A percentile compares a stretch with the other conserved stretches of the same genome.
Conservation (phyloP, 1,140 invertebrate genomes). For the Lethocerus indicus region DNA sequence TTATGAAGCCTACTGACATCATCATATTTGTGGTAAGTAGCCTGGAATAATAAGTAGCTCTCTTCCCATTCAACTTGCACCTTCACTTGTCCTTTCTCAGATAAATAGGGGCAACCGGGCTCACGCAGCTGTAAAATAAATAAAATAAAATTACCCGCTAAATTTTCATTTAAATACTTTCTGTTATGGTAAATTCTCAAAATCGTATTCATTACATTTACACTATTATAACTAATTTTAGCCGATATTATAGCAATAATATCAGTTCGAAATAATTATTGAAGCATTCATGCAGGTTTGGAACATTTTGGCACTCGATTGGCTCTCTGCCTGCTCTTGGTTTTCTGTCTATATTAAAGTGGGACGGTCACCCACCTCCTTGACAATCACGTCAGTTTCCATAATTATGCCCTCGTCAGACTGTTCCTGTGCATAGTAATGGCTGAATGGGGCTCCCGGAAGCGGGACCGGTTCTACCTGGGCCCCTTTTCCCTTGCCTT, state of each 20-base stretch:
- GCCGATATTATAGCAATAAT: too few species aligned
- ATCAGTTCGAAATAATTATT: too few species aligned
- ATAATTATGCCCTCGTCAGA: conserved; percentile 69
- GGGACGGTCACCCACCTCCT: too few species aligned
- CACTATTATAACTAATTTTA: too few species aligned
- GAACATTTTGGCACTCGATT: too few species aligned
- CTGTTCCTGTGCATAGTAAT: conserved; percentile 71
- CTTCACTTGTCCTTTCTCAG: conserved; percentile 55
- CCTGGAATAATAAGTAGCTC: conserved; percentile 65
- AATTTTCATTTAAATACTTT: too few species aligned
- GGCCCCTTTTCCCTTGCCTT: conserved; percentile 26
- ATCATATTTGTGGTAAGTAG: conserved; percentile 75
- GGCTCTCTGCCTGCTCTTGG: too few species aligned
- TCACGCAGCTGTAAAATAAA: conserved; percentile 34
- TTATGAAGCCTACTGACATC: conserved; percentile 68
- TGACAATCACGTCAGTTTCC: conserved; percentile 61
- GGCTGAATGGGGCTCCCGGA: conserved; percentile 55
- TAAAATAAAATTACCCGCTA: conserved; percentile 6
- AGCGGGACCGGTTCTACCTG: conserved; percentile 42
- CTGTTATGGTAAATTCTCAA: too few species aligned
- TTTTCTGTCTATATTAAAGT: too few species aligned
- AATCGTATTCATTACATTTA: too few species aligned
- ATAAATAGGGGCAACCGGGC: conserved; percentile 54
- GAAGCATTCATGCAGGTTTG: too few species aligned
- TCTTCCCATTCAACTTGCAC: conserved; percentile 77